Evolutionary conservation across 1,140 invertebrate genomes (phyloP), one percentile per base, ranked within the genome.

Genomic region (Xylocopa sonorina): DNA sequence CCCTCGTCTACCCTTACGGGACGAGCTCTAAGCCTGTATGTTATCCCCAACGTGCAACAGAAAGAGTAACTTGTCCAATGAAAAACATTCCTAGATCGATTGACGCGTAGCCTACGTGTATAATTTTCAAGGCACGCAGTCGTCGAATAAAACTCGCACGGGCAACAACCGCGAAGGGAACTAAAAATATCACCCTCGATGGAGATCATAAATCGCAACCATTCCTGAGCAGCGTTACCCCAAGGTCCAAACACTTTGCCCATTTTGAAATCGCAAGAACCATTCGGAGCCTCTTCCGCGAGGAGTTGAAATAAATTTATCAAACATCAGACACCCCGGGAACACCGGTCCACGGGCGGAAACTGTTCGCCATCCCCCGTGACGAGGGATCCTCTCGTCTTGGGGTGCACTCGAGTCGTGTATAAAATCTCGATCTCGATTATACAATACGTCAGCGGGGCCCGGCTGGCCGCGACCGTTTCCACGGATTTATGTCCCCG

Each of bases 341-440:
- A 71, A 29, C n/a, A 62, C n/a, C n/a, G n/a, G n/a, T 2, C 32
- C 50, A 18, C 24, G 7, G 3, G 14, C 2, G 18, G n/a, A 41
- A 12, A 50, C 14, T 16, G 21, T 12, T 48, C 16, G 0, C 9
- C 38, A 27, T 21, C 38, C 41, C 63, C 14, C n/a, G 12, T 3
- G 6, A 16, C 18, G 32, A 16, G 24, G 24, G 5, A n/a, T 46
- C n/a, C n/a, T 9, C 29, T 24, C 41, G 46, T 62, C n/a, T 21
- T 3, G 34, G 34, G 43, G 60, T 62, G 53, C 16, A 9, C 51
- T 46, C 38, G 63, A 46, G 73, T 46, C 64, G 16, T 55, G 79
- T 50, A 78, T 81, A 81, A 76, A 80, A 80, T 76, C 46, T 68
- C 72, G 72, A 80, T 80, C 76, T 67, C 51, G 78, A 80, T 80